Percentiles rank a stretch among this genome's conserved stretches.
Conservation (phyloP, 1,140 invertebrate genomes). For the Bombus waltoni region DNA sequence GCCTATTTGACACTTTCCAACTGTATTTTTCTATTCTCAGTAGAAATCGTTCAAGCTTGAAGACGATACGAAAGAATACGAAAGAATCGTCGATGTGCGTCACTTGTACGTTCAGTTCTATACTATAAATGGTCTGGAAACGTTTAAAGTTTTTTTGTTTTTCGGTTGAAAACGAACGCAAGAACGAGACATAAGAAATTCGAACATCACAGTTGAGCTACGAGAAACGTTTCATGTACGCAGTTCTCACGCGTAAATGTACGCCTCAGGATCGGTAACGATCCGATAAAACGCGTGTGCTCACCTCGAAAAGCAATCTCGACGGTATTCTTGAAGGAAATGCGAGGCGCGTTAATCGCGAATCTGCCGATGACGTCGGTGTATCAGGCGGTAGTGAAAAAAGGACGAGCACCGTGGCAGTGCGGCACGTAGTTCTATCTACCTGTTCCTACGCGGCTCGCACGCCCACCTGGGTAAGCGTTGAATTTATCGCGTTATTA, state of each 20-base stretch:
- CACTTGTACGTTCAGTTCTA: too few species aligned
- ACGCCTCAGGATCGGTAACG: neutral
- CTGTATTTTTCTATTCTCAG: too few species aligned
- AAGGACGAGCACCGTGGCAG: neutral
- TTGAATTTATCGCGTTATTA: constrained; percentile 76
- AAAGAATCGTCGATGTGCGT: too few species aligned
- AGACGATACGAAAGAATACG: too few species aligned
- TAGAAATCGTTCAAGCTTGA: too few species aligned
- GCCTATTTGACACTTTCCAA: too few species aligned
- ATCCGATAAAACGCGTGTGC: neutral
- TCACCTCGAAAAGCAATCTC: neutral
- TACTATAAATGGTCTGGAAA: too few species aligned
- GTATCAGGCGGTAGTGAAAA: neutral
- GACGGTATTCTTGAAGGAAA: neutral
- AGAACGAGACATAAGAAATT: too few species aligned
- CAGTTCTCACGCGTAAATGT: neutral
- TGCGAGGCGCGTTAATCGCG: neutral
- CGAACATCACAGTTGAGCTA: too few species aligned
- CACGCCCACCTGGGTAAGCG: constrained; percentile 57
- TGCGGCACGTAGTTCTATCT: constrained; percentile 34
- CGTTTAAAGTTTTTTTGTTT: too few species aligned
- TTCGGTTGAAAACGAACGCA: too few species aligned
- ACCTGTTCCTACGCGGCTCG: constrained; percentile 32
- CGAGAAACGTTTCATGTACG: too few species aligned
- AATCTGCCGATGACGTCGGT: neutral